Conservation (phyloP, 1,140 invertebrate genomes). For the Brachionus sp. region DNA sequence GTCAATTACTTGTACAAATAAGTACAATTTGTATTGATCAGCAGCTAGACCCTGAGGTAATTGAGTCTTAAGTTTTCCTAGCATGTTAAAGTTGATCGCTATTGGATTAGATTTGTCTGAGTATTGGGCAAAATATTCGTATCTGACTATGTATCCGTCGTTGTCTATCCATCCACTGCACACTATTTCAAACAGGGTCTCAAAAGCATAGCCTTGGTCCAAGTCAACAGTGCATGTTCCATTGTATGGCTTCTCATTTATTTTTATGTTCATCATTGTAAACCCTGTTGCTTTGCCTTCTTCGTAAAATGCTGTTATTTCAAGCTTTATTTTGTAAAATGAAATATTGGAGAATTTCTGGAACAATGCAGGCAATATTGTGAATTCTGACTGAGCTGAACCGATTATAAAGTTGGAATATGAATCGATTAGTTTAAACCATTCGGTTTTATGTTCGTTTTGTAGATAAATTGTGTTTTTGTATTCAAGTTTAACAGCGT, state of each 20-base stretch:
- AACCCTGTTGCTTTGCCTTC: neutral
- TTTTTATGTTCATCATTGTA: neutral
- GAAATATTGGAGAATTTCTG: neutral
- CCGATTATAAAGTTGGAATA: neutral
- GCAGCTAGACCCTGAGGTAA: neutral
- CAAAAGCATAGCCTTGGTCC: neutral
- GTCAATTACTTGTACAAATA: conserved; percentile 21
- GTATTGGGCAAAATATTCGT: conserved; percentile 26
- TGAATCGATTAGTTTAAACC: neutral
- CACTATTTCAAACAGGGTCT: neutral
- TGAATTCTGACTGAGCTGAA: neutral
- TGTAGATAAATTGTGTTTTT: neutral
- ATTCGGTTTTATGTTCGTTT: neutral
- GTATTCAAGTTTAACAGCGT: neutral
- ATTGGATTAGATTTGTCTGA: neutral
- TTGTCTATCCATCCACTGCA: neutral
- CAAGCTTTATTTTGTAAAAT: neutral
- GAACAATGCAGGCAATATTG: neutral
- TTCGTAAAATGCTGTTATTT: neutral
- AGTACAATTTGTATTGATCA: neutral
- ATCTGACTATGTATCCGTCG: neutral
- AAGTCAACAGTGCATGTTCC: neutral
- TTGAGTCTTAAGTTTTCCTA: neutral
- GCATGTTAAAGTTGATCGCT: neutral
- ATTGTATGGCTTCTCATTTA: neutral